A percentile compares a stretch with the other conserved stretches of the same genome.
Conservation (phyloP, 2,113 vertebrate genomes). For the Poeciliopsis occidentalis region DNA sequence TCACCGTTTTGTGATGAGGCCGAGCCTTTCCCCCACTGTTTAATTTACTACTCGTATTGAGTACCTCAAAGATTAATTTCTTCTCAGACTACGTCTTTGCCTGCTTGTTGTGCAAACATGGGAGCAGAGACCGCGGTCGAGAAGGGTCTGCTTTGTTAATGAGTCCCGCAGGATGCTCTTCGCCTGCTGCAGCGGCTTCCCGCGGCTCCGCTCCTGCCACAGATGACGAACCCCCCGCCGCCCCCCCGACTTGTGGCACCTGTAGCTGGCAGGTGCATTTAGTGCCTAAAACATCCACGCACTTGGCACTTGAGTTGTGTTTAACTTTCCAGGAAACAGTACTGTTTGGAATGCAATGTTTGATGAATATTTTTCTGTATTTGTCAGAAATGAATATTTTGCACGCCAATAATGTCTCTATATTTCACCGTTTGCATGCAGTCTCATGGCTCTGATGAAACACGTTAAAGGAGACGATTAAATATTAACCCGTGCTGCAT, state of each 20-base stretch:
- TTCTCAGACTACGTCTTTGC: constrained; percentile 23
- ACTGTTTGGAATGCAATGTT: background rate
- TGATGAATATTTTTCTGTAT: background rate
- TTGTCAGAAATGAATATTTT: background rate
- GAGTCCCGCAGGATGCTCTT: constrained; percentile 9
- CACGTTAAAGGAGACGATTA: background rate
- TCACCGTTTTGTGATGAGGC: constrained; percentile 11
- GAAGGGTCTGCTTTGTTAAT: constrained; percentile 29
- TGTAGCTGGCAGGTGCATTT: constrained; percentile 31
- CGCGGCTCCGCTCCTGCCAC: constrained; percentile 9
- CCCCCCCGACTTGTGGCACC: constrained; percentile 26
- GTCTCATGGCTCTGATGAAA: background rate
- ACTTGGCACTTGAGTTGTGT: background rate
- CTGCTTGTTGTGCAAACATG: constrained; percentile 43
- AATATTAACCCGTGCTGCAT: background rate
- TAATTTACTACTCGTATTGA: constrained; percentile 22
- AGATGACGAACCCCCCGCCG: background rate
- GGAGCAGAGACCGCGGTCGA: constrained; percentile 15
- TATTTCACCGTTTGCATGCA: background rate
- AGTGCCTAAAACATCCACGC: constrained; percentile 20
- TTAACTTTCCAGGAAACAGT: background rate
- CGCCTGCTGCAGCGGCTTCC: constrained; percentile 36
- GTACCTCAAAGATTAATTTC: constrained; percentile 46
- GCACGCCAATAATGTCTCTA: background rate
- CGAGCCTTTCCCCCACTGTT: constrained; percentile 14